Percentiles rank a stretch among this genome's conserved stretches.
These are phyloP conservation scores for Sorex maritimensis DNA, from an alignment of 2,797 vertebrate species.

Conservation along the genomic window DNA sequence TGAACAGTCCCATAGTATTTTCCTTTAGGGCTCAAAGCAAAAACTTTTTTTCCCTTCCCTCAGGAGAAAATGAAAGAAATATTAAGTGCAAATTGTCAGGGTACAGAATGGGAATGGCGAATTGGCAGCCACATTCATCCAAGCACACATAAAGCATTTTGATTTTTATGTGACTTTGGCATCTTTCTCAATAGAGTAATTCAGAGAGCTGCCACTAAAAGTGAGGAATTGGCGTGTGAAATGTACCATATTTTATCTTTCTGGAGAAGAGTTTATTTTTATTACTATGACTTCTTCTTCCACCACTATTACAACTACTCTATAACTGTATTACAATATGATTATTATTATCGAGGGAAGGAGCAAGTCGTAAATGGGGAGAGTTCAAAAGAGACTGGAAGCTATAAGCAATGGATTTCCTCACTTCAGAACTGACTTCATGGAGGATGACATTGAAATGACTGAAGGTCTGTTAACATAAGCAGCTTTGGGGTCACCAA, in stretches of 20 bases:
- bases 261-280: slow-evolving; percentile 1
- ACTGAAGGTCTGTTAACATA: accelerated
- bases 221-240: not conserved
- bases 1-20: not conserved
- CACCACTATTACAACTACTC: not conserved
- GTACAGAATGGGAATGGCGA: not conserved
- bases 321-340: too few relatives aligned
- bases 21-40: not conserved
- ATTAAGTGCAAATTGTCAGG: not conserved
- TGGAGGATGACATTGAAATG: not conserved
- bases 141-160: not conserved
- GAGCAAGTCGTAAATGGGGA: not conserved
- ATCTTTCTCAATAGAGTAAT: not conserved
- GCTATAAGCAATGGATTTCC: not conserved
- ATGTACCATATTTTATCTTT: not conserved
- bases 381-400: slow-evolving; percentile 16
- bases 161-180: not conserved
- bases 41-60: not conserved
- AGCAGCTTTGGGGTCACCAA: accelerated
- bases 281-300: not conserved
- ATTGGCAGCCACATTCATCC: not conserved
- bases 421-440: not conserved
- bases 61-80: slow-evolving; percentile 25
- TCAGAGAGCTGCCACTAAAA: not conserved
- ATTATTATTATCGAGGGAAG: not conserved